phyloP scores from a whole-genome alignment of 2,113 vertebrate species.

The Aldabrachelys gigantea region DNA sequence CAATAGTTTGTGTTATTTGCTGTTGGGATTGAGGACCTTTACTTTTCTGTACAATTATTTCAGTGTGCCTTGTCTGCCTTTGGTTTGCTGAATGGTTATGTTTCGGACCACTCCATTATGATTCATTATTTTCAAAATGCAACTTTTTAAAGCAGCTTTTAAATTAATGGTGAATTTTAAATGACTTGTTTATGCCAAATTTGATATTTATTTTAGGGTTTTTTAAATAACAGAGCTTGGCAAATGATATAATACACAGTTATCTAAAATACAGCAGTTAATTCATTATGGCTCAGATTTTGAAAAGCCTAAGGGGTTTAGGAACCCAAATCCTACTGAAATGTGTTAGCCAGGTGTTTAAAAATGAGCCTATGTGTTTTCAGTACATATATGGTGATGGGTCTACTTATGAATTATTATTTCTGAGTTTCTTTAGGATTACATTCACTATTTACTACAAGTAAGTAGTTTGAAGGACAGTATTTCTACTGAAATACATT shows the following conservation, averaged over 20 bases:
- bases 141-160: rapidly evolving
- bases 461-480: not conserved
- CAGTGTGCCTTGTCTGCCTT: not conserved
- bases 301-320: not conserved
- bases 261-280: not conserved
- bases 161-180: not conserved
- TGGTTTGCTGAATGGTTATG: not conserved
- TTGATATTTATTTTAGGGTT: not conserved
- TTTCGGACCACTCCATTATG: not conserved
- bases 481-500: not conserved
- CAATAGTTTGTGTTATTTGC: not conserved
- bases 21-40: not conserved
- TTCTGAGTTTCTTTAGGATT: not conserved
- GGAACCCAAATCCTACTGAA: not conserved
- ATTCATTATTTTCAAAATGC: not conserved
- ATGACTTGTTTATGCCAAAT: not conserved
- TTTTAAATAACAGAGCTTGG: not conserved
- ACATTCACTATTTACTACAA: not conserved
- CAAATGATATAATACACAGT: not conserved
- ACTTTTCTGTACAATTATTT: rapidly evolving
- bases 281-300: not conserved
- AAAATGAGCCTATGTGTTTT: not conserved
- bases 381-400: not conserved
- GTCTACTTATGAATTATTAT: not conserved
- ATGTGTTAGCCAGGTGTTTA: not conserved